phyloP scores from a whole-genome alignment of 2,113 vertebrate species.

The Synchiropus splendidus region DNA sequence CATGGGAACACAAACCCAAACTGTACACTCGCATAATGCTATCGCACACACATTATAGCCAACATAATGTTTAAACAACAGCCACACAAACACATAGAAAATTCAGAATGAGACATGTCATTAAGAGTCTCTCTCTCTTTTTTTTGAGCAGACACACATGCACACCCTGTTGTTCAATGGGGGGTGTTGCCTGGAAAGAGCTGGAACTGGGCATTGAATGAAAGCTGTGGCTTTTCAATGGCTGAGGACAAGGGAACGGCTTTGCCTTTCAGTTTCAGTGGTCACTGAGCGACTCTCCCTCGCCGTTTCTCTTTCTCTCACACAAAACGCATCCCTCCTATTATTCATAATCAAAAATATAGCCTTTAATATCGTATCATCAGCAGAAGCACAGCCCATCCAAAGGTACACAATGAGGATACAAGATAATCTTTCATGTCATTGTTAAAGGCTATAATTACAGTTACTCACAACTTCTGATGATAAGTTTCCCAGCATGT shows the following conservation, averaged over 20 bases:
- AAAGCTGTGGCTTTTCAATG: conserved; percentile 59
- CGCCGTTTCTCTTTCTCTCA: conserved; percentile 13
- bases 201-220: conserved; percentile 51
- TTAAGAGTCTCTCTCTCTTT: conserved; percentile 10
- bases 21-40: conserved; percentile 41
- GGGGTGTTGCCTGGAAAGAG: conserved; percentile 47
- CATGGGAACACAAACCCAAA: conserved; percentile 26
- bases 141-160: conserved; percentile 26
- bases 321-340: conserved; percentile 8
- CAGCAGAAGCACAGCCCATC: conserved; percentile 3
- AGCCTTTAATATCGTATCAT: conserved; percentile 38
- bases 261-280: conserved; percentile 48
- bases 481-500: no score
- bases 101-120: conserved; percentile 30
- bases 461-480: no score
- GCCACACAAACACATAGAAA: conserved; percentile 25
- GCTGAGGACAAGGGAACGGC: conserved; percentile 54
- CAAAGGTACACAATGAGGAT: no score
- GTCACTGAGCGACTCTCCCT: conserved; percentile 31
- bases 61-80: conserved; percentile 24
- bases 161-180: conserved; percentile 47
- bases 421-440: no score
- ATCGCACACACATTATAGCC: conserved; percentile 29
- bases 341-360: conserved; percentile 40
- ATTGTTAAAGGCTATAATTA: no score